Evolutionary conservation across 2,113 vertebrate species (phyloP).

Genomic region (Colaptes auratus): DNA sequence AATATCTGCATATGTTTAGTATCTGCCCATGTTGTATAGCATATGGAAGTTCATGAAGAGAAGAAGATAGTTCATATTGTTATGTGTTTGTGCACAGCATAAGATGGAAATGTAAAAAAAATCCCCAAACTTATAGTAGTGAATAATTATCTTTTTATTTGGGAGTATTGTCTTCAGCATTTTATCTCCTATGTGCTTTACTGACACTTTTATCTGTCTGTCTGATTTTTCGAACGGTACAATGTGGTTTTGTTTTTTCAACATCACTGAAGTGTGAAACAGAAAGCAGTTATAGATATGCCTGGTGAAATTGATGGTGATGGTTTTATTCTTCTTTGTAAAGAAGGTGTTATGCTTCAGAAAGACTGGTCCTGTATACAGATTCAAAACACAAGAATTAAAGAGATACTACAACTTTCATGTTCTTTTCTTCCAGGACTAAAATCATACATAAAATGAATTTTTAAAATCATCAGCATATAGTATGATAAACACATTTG

Average conservation of each 20-base stretch:
- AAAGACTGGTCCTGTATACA: neutral
- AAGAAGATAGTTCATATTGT: neutral
- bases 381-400: neutral
- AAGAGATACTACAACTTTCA: neutral
- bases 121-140: neutral
- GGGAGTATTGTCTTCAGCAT: neutral
- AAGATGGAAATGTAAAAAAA: neutral
- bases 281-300: constrained; percentile 17
- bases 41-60: neutral
- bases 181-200: constrained; percentile 30
- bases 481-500: neutral
- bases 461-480: neutral
- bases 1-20: neutral
- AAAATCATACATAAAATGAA: neutral
- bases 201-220: constrained; percentile 44
- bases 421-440: neutral
- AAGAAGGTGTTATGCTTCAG: neutral
- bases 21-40: neutral
- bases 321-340: constrained; percentile 36
- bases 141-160: constrained; percentile 32
- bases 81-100: neutral
- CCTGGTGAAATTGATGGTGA: constrained; percentile 23
- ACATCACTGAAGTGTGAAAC: neutral
- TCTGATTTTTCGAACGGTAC: constrained; percentile 52
- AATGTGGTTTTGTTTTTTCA: constrained; percentile 8